Base-by-base conservation (phyloP, 2,888 invertebrate species). In the Volucella inanis region DNA sequence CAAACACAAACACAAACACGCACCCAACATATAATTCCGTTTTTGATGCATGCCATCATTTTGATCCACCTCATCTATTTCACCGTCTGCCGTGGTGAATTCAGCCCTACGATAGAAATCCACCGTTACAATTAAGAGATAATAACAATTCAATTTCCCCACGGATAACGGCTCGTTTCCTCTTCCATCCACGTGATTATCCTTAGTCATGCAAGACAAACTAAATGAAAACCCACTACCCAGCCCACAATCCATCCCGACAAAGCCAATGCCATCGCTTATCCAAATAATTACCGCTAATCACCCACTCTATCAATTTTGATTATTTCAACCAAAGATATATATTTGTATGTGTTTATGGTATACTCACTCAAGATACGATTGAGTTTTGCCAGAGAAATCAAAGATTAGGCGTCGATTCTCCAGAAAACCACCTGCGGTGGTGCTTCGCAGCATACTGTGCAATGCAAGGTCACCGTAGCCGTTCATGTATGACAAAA, bases 321-420 rank as follows among this genome's bases (percentile, higher is more conserved):
- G 31, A 67, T 67, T 55, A 57, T 31, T 18, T 45, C 41, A 31
- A 41, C 6, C 45, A n/a, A 8, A 15, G 8, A 43, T 55, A 50
- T 50, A 14, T 14, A 67, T 61, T 12, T 59, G 39, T 43, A 64
- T 68, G 55, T 76, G 9, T 11, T 18, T 45, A 59, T 64, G 12
- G 3, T 47, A 14, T 87, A 91, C 92, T 92, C 88, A 92, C 92
- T 91, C 91, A 70, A 91, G 87, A 84, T 90, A 92, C 62, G 91
- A 87, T 82, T 90, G 91, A 68, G 87, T 88, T 75, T 92, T 92
- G 47, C 90, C 90, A 11, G 90, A 89, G 84, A 91, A 92, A 89
- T 92, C 92, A 77, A 92, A 92, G 87, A 92, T 91, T 87, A 91
- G 89, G 68, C 90, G 90, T 68, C 90, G 91, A 88, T 90, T 91